These are phyloP conservation scores for Halyomorpha halys DNA, from an alignment of 1,140 invertebrate genomes.

Conservation along the genomic window DNA sequence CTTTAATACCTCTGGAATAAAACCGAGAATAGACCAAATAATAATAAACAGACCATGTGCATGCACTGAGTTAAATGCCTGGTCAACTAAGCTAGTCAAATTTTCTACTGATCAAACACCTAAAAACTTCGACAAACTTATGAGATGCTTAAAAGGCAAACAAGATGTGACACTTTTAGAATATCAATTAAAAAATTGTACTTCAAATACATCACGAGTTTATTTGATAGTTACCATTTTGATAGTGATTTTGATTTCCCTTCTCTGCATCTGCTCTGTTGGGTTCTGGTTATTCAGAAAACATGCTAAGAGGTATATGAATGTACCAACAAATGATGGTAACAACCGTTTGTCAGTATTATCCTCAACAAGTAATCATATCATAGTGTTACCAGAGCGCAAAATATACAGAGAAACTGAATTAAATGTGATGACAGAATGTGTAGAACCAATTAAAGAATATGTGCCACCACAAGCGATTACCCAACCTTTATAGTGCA, in stretches of 20 bases:
- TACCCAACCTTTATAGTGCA: not conserved
- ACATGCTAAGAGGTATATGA: slow-evolving; percentile 38
- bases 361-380: slow-evolving; percentile 24
- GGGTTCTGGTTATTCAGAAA: slow-evolving; percentile 20
- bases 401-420: slow-evolving; percentile 72
- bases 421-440: slow-evolving; percentile 71
- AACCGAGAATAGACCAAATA: slow-evolving; percentile 44
- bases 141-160: slow-evolving; percentile 27
- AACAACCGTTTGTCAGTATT: slow-evolving; percentile 27
- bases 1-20: slow-evolving; percentile 45
- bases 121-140: slow-evolving; percentile 28
- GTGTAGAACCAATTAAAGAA: slow-evolving; percentile 52
- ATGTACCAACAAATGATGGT: slow-evolving; percentile 36
- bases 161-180: slow-evolving; percentile 15
- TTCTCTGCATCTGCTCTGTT: slow-evolving; percentile 29
- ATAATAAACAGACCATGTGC: slow-evolving; percentile 49
- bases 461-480: not conserved
- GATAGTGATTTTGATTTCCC: slow-evolving; percentile 22
- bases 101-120: slow-evolving; percentile 33
- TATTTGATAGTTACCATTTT: slow-evolving; percentile 27
- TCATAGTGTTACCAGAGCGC: slow-evolving; percentile 63
- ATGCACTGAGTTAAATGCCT: slow-evolving; percentile 41
- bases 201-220: slow-evolving; percentile 30
- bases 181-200: slow-evolving; percentile 15
- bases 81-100: slow-evolving; percentile 39